Base-by-base conservation (phyloP, 2,113 vertebrate genomes). In the Ammodytes marinus region DNA sequence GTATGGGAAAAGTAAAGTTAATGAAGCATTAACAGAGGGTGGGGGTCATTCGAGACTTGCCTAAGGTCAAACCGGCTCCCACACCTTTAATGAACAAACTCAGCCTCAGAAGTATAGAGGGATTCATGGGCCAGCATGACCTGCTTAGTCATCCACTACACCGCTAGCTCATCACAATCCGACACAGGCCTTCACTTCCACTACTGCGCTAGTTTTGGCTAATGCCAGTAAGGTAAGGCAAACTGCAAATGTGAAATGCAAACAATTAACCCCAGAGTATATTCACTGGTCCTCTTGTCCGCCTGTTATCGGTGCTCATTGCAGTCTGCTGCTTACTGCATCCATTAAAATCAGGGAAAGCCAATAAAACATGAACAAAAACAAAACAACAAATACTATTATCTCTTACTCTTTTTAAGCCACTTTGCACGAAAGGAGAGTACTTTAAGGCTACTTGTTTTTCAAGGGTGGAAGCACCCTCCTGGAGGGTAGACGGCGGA, bases 21-120 rank as follows among this genome's bases (percentile, higher is more conserved):
- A 91, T 89, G 88, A 93, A 82, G 86, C 84, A 69, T 91, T 85
- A 72, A 70, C 46, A 82, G 74, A 78, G 69, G 74, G 45, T 35
- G 74, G 85, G 27, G 77, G 82, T 93, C 88, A 88, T 81, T 52
- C 15, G 69, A 83, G 90, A 86, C 73, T 37, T 3, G 84, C 77
- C 80, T 80, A 52, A 74, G 87, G 92, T 91, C 87, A 86, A 84
- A 83, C 57, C 17, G n/a, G 83, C 75, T 88, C 74, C 85, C 53
- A 74, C 82, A 85, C 85, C 80, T 91, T 86, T 87, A 87, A 93
- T 91, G 83, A 91, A 87, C 84, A 90, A 79, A 83, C 43, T 66
- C 17, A 53, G 77, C 57, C 74, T 75, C 61, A 53, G 50, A 77
- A 66, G 70, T 15, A 50, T 13, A 80, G 57, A 69, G 63, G 75